A percentile compares a stretch with the other conserved stretches of the same genome.
Evolutionary conservation across 2,113 vertebrate genomes (phyloP).

Genomic region (Cichladusa arquata): DNA sequence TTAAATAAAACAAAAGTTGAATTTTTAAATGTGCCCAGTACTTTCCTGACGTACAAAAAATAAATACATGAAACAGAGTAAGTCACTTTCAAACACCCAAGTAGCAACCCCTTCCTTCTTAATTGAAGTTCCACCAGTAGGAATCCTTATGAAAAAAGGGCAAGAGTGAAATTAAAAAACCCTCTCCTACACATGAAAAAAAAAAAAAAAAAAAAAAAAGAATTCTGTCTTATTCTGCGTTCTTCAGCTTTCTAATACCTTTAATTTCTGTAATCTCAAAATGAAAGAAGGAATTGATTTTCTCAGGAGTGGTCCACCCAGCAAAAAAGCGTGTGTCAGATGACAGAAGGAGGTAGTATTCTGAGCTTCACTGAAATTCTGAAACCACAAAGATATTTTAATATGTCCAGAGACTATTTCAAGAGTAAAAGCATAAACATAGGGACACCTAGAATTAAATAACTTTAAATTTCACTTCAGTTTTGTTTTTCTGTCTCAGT

Average conservation of each 20-base stretch:
- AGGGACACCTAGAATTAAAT: conserved; percentile 55
- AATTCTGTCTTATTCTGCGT: background rate
- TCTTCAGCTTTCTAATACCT: background rate
- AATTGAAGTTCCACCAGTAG: background rate
- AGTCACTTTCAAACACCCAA: background rate
- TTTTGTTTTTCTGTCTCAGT: conserved; percentile 44
- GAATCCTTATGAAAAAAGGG: background rate
- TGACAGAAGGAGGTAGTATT: conserved; percentile 29
- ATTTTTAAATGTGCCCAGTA: background rate
- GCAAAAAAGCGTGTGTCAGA: background rate
- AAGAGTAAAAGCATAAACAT: conserved; percentile 45
- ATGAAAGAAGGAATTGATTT: conserved; percentile 56
- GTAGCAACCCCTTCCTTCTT: background rate
- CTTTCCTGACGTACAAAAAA: background rate
- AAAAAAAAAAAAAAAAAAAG: background rate
- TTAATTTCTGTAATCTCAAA: conserved; percentile 25
- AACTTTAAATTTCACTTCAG: conserved; percentile 21
- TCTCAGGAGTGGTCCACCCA: conserved; percentile 30
- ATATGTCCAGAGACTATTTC: conserved; percentile 61
- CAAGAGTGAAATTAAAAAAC: background rate
- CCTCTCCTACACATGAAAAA: background rate
- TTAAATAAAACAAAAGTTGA: background rate
- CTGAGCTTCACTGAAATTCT: conserved; percentile 1
- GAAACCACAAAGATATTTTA: conserved; percentile 39
- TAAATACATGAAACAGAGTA: background rate